Percentiles rank a stretch among this genome's conserved stretches.
Evolutionary conservation across 2,888 invertebrate species (phyloP).

Genomic region (Gerris lacustris): DNA sequence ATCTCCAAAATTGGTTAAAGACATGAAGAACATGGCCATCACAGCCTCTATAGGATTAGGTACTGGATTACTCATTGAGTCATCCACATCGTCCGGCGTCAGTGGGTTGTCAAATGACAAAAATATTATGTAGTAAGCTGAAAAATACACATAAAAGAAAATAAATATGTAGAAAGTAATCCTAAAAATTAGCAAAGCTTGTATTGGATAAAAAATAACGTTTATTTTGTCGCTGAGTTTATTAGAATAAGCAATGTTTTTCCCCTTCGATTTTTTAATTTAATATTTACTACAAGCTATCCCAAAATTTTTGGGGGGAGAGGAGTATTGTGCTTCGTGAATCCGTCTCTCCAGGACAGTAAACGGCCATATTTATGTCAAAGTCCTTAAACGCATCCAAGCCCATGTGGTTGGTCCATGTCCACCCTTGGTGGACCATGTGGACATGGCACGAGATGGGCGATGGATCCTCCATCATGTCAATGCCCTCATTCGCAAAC

Average conservation of each 20-base stretch:
- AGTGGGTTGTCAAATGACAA: constrained; percentile 73
- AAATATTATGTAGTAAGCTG: constrained; percentile 84
- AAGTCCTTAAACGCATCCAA: no score
- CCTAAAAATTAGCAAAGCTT: no score
- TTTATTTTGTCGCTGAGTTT: no score
- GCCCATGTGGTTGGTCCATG: no score
- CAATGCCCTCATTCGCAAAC: no score
- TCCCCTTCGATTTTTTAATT: no score
- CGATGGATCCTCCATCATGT: constrained; percentile 13
- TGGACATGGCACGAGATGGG: constrained; percentile 3
- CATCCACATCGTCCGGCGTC: constrained; percentile 70
- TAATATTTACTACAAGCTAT: no score
- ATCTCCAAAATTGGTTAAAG: constrained; percentile 89
- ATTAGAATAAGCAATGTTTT: no score
- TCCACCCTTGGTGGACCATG: no score
- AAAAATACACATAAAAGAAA: constrained; percentile 30
- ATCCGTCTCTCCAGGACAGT: constrained; percentile 10
- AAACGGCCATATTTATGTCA: no score
- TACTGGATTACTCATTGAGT: constrained; percentile 72
- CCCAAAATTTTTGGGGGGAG: no score
- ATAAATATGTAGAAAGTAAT: background rate
- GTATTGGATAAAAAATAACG: no score
- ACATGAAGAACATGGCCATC: constrained; percentile 98
- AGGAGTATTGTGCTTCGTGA: constrained; percentile 13
- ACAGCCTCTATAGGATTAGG: constrained; percentile 86